Evolutionary conservation across 2,888 invertebrate species (phyloP), one percentile per base, ranked within the genome.

Genomic region (Trachelus tabidus): DNA sequence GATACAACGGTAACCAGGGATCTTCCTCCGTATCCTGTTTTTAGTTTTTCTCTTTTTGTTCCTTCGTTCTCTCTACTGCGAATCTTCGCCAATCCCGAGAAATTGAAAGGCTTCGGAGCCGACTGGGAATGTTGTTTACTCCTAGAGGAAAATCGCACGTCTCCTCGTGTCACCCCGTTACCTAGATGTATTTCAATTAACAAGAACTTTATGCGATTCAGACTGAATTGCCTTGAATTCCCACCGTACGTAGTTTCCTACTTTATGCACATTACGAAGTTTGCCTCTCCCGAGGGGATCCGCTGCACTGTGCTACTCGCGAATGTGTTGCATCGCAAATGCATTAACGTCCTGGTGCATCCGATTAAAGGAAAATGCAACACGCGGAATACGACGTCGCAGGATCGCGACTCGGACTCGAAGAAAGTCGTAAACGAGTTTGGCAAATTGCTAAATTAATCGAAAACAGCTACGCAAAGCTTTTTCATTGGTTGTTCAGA

Each of bases 401-500:
- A 9, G 9, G 56, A 23, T 23, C 2, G 56, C 2, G 56, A 56
- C 56, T 9, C 56, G 56, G 11, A 69, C 3, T 71, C 34, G 71
- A 71, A 12, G 71, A 71, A 31, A 71, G 12, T 71, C 31, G 34
- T 31, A 31, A 34, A 71, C 15, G 34, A 71, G 33, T 31, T 34
- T 71, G 71, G 71, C 33, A 31, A 31, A 34, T 71, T 71, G 71
- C 34, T 71, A 71, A 71, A 71, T 71, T 71, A 71, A 71, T 71
- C 31, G 31, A 12, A 1, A 0, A 34, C 71, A 12, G 34, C 12
- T 12, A 33, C 31, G 15, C 34, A 12, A 71, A 71, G 33, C 30
- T 31, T 34, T 71, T 34, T 71, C 71, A 71, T 71, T 71, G 71
- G 71, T 33, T 34, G 71, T 11, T 33, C 71, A 1, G 23, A 31